Conservation (phyloP, 2,888 invertebrate species). For the Melinaea marsaeus region DNA sequence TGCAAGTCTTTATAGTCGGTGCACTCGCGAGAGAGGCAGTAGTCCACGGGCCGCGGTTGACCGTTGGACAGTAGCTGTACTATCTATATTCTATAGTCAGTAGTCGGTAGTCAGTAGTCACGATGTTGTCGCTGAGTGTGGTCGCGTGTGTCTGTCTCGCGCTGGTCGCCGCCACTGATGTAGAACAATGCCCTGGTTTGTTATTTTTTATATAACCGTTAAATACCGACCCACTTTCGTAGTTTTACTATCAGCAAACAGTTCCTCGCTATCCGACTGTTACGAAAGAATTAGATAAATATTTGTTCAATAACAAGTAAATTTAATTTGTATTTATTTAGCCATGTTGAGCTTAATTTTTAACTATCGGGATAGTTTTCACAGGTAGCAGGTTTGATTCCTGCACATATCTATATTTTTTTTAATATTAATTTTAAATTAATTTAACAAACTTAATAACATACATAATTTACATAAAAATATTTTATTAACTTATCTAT, state of each 20-base stretch:
- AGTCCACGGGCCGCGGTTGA: neutral
- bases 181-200: constrained; percentile 63
- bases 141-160: constrained; percentile 53
- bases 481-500: no score
- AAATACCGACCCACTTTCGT: constrained; percentile 55
- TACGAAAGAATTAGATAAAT: no score
- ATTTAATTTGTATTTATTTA: no score
- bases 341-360: no score
- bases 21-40: constrained; percentile 23
- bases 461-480: no score
- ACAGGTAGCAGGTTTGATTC: no score
- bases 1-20: constrained; percentile 28
- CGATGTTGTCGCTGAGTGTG: constrained; percentile 51
- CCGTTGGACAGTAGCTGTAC: constrained; percentile 2
- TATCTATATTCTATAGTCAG: neutral
- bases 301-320: no score
- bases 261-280: neutral
- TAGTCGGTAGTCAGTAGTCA: constrained; percentile 41
- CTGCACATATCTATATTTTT: no score
- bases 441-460: no score
- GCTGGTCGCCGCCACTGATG: constrained; percentile 50
- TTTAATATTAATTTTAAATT: no score
- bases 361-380: no score
- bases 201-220: constrained; percentile 46
- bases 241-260: constrained; percentile 2